Conservation (phyloP, 2,888 invertebrate genomes). For the Phaonia tiefii region DNA sequence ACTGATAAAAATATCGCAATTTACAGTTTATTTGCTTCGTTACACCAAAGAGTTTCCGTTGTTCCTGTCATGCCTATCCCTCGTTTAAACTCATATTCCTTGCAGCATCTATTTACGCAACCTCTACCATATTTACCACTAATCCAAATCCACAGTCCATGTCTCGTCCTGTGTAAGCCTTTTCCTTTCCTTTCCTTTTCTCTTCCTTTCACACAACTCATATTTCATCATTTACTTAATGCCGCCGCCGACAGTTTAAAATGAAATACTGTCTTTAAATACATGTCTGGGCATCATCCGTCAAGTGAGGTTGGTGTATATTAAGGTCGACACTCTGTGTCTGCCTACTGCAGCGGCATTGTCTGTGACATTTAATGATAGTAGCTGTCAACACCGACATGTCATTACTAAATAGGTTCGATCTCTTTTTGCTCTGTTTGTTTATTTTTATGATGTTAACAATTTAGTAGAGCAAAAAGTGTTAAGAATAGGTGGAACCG, state of each 20-base stretch:
- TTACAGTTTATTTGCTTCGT: no score
- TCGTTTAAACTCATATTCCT: no score
- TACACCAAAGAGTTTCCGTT: no score
- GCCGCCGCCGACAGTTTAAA: constrained; percentile 11
- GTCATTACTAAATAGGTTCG: constrained; percentile 4
- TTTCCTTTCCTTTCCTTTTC: no score
- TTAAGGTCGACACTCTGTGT: background rate
- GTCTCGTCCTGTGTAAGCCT: no score
- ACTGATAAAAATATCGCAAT: no score
- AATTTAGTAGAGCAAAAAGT: background rate
- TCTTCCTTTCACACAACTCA: background rate
- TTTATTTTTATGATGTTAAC: background rate
- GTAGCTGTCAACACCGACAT: constrained; percentile 1
- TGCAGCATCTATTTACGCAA: no score
- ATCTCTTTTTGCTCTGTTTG: background rate
- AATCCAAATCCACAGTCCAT: no score
- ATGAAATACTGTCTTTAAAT: background rate
- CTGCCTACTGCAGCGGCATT: background rate
- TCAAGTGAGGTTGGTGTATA: background rate
- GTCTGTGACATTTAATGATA: constrained; percentile 15
- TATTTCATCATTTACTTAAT: background rate
- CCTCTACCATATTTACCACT: no score
- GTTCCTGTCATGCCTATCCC: no score
- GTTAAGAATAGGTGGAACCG: background rate
- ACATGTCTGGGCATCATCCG: constrained; percentile 12